These are phyloP conservation scores for Apocrypta bakeri DNA, from an alignment of 1,140 invertebrate species.

Conservation along the genomic window DNA sequence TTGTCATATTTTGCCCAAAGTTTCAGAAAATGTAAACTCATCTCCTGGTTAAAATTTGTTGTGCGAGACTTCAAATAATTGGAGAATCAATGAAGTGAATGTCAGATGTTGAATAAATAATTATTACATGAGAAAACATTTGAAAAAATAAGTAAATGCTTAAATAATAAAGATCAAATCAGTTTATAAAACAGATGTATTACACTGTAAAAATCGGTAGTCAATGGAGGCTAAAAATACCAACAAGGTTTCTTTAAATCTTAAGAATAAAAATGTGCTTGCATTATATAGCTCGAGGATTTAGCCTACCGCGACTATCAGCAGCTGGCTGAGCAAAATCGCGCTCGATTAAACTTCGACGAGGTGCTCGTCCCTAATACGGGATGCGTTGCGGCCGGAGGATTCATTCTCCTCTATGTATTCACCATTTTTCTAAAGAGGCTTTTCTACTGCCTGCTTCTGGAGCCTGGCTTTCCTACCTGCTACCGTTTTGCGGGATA, in stretches of 20 bases:
- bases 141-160: no score
- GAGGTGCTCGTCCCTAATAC: neutral
- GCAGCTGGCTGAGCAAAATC: neutral
- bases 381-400: neutral
- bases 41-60: neutral
- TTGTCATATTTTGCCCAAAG: neutral
- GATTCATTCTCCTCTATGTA: neutral
- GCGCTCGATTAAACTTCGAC: neutral
- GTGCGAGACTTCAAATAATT: neutral
- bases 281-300: neutral
- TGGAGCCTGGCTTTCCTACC: neutral
- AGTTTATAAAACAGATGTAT: no score
- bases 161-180: no score
- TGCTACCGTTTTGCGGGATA: neutral
- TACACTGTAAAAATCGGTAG: no score
- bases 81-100: no score
- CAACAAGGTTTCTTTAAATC: neutral
- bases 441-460: neutral
- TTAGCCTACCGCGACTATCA: neutral
- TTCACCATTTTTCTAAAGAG: neutral
- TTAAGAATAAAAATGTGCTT: neutral
- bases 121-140: no score
- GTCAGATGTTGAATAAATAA: no score
- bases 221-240: neutral
- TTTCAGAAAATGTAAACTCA: no score